Evolutionary conservation across 2,797 vertebrate species (phyloP), one percentile per base, ranked within the genome.

Genomic region (Enteromius fasciolatus): DNA sequence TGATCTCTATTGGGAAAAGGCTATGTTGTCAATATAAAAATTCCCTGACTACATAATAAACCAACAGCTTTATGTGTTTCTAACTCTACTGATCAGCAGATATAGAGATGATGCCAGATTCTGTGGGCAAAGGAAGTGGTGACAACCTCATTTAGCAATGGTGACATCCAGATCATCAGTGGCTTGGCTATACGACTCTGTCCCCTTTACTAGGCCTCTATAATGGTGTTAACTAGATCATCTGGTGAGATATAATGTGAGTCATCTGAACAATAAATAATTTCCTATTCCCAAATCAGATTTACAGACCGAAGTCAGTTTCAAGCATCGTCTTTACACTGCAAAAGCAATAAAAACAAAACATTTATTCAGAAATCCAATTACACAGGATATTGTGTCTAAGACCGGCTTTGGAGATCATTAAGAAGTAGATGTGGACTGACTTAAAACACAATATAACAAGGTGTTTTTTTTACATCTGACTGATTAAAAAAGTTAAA

Each of bases 31-130:
- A 73, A 50, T 52, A 18, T 1, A 31, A 80, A 25, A 74, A 64
- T 0, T 50, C 44, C 41, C 44, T 64, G 79, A 64, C 69, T 64
- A 52, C 69, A 64, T 74, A 44, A 31, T 74, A n/a, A 74, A 52
- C 57, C 20, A 50, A 25, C 69, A 81, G n/a, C 2, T 69, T 59
- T 31, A 31, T 59, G 50, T 80, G 66, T 70, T 52, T 69, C 17
- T 41, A 59, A 15, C 28, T 2, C 68, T 63, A 44, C 7, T 73
- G 41, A 73, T 39, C 14, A 70, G 20, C 67, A 36, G 66, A 80
- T 80, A 23, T 39, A 28, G 8, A 69, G 36, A 33, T 25, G 59
- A 10, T 77, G 39, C 10, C 57, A 31, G 23, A 23, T 57, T 39
- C 72, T 57, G 72, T 79, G 33, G 66, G 12, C 17, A 33, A 31